These are phyloP conservation scores for Glaucopsyche alexis DNA, from an alignment of 2,888 invertebrate genomes.

Conservation along the genomic window DNA sequence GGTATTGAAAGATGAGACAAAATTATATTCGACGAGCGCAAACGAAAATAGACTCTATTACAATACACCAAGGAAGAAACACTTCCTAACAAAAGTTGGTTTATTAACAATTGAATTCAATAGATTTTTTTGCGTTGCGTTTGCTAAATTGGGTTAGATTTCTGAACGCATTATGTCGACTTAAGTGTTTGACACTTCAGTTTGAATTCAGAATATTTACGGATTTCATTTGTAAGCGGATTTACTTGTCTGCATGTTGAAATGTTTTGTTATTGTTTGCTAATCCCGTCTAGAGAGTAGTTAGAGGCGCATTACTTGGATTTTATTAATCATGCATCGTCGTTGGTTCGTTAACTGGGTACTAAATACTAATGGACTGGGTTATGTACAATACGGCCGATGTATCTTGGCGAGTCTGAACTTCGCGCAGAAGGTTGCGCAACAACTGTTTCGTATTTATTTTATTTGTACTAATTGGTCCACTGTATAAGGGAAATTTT, in stretches of 20 bases:
- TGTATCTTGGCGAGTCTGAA: too few relatives aligned
- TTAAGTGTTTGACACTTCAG: conserved; percentile 56
- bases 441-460: too few relatives aligned
- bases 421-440: too few relatives aligned
- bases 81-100: neutral
- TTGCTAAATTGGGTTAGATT: conserved; percentile 68
- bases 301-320: neutral
- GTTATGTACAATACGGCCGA: too few relatives aligned
- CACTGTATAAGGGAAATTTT: too few relatives aligned
- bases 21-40: conserved; percentile 23
- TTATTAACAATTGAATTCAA: conserved; percentile 36
- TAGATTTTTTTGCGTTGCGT: conserved; percentile 40
- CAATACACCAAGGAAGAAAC: neutral
- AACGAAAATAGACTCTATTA: conserved; percentile 16
- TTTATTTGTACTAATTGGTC: too few relatives aligned
- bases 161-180: conserved; percentile 53
- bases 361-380: too few relatives aligned
- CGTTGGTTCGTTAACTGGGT: neutral
- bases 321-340: neutral
- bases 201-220: conserved; percentile 56
- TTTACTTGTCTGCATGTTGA: conserved; percentile 56
- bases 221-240: conserved; percentile 62
- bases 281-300: conserved; percentile 12
- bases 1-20: conserved; percentile 47
- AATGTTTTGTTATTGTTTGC: conserved; percentile 22